Conservation (phyloP, 2,888 invertebrate species). For the Xestia ashworthii region DNA sequence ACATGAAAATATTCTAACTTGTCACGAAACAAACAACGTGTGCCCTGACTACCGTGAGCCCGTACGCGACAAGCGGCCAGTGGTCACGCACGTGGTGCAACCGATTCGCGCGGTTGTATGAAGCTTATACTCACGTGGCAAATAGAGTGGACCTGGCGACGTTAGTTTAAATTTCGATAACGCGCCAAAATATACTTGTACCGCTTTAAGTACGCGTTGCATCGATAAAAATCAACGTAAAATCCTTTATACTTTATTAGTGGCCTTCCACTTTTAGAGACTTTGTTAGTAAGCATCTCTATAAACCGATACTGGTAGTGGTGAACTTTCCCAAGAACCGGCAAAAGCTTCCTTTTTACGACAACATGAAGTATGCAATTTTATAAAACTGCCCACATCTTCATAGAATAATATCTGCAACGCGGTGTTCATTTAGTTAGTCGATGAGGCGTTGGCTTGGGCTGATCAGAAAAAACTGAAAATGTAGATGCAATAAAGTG, state of each 20-base stretch:
- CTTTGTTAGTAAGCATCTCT: conserved; percentile 5
- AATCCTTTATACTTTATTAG: not conserved
- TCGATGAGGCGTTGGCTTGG: not conserved
- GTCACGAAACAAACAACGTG: no score
- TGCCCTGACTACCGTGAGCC: no score
- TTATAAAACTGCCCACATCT: conserved; percentile 17
- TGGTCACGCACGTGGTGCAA: no score
- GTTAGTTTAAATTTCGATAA: not conserved
- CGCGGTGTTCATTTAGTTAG: no score
- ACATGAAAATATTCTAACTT: no score
- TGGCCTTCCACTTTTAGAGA: not conserved
- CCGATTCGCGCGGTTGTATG: no score
- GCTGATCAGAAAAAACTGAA: not conserved
- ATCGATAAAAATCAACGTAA: not conserved
- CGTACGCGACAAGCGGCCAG: no score
- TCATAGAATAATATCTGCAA: no score
- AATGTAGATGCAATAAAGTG: not conserved
- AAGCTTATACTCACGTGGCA: no score
- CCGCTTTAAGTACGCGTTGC: not conserved
- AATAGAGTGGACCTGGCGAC: no score
- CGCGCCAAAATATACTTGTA: not conserved
- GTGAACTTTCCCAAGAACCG: not conserved
- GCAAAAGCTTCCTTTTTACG: conserved; percentile 9
- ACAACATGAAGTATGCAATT: conserved; percentile 4
- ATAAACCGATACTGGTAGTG: not conserved